phyloP scores from a whole-genome alignment of 2,797 vertebrate genomes.

The Psittacula echo region DNA sequence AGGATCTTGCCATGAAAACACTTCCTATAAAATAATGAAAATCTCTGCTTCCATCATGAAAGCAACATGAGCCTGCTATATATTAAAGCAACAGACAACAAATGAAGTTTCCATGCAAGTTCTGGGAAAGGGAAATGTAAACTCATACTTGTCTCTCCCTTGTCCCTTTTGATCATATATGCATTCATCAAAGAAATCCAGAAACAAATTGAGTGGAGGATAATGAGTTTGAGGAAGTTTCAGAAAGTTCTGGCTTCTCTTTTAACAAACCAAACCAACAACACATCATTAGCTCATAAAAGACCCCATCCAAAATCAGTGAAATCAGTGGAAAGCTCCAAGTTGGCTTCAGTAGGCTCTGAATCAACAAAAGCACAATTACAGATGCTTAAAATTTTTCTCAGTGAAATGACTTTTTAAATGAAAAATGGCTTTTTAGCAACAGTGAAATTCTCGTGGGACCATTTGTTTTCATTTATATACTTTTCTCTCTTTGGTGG shows the following conservation, averaged over 20 bases:
- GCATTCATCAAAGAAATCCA: not conserved
- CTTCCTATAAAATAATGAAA: constrained; percentile 65
- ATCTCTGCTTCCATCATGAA: constrained; percentile 27
- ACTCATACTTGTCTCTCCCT: not conserved
- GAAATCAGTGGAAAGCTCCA: constrained; percentile 50
- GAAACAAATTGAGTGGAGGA: not conserved
- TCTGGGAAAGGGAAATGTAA: constrained; percentile 33
- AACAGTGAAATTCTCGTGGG: not conserved
- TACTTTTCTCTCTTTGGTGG: not conserved
- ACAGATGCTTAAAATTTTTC: not conserved
- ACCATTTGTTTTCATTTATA: not conserved
- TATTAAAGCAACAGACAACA: constrained; percentile 25
- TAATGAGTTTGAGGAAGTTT: not conserved
- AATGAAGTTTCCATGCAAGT: not conserved
- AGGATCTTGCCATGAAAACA: constrained; percentile 58
- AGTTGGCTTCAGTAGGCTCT: constrained; percentile 35
- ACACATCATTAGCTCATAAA: not conserved
- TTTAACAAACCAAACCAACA: constrained; percentile 25
- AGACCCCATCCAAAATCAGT: constrained; percentile 34
- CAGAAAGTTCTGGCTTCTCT: constrained; percentile 38
- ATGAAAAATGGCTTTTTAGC: constrained; percentile 20
- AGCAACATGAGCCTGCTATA: constrained; percentile 7
- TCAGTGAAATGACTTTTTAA: not conserved
- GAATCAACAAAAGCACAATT: constrained; percentile 40
- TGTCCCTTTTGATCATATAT: constrained; percentile 2